Evolutionary conservation across 2,797 vertebrate species (phyloP).

Genomic region (Cygnus olor): DNA sequence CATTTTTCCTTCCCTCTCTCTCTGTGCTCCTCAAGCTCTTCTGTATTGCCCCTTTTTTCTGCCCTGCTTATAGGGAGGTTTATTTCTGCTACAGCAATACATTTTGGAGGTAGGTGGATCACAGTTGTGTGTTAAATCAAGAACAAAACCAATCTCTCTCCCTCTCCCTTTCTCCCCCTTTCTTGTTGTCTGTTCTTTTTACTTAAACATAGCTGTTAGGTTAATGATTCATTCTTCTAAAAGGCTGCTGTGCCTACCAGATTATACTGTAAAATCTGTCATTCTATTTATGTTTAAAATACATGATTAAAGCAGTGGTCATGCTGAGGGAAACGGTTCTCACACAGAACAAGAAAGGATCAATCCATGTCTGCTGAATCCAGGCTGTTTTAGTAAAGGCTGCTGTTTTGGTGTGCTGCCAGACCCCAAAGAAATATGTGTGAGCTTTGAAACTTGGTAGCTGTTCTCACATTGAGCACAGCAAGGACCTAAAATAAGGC

Average conservation of each 20-base stretch:
- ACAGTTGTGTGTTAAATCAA: conserved; percentile 38
- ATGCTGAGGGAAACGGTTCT: conserved; percentile 66
- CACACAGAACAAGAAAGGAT: conserved; percentile 54
- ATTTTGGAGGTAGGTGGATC: neutral
- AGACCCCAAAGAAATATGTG: conserved; percentile 17
- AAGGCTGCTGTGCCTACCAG: conserved; percentile 50
- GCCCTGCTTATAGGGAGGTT: neutral
- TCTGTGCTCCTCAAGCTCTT: neutral
- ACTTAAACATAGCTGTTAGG: conserved; percentile 54
- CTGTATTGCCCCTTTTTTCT: neutral
- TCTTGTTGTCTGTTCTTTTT: conserved; percentile 34
- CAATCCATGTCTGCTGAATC: neutral
- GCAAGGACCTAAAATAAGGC: conserved; percentile 1
- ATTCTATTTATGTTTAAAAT: conserved; percentile 67
- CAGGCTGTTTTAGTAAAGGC: neutral
- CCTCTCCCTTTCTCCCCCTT: neutral
- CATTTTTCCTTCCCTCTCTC: neutral
- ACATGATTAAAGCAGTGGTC: conserved; percentile 69
- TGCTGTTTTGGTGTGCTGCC: conserved; percentile 7
- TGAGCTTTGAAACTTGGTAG: conserved; percentile 42
- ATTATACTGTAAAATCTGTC: conserved; percentile 69
- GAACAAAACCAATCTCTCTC: conserved; percentile 36
- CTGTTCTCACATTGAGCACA: neutral
- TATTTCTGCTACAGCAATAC: conserved; percentile 1
- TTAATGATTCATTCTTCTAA: conserved; percentile 67